Evolutionary conservation across 2,888 invertebrate genomes (phyloP).

Genomic region (Epistrophe grossulariae): DNA sequence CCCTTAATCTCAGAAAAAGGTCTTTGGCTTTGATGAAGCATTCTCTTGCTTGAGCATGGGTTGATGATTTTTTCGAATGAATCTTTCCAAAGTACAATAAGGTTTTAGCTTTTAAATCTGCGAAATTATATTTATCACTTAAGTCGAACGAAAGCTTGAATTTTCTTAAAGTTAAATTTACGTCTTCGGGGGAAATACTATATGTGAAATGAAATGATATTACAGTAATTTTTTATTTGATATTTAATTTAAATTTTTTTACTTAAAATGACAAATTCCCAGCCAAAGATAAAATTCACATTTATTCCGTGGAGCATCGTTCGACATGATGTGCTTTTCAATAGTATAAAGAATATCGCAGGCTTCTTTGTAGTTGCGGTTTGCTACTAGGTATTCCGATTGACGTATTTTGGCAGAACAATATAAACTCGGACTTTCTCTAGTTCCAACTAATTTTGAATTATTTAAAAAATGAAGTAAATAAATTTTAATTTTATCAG

Average conservation of each 20-base stretch:
- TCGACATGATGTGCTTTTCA: slow-evolving; percentile 36
- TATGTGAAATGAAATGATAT: neutral
- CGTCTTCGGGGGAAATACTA: slow-evolving; percentile 12
- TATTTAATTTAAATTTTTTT: neutral
- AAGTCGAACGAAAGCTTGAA: slow-evolving; percentile 49
- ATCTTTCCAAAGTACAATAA: slow-evolving; percentile 63
- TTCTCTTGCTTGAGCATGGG: slow-evolving; percentile 34
- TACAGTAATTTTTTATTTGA: no score
- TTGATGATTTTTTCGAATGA: slow-evolving; percentile 31
- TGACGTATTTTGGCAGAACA: slow-evolving; percentile 52
- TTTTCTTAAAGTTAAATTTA: slow-evolving; percentile 41
- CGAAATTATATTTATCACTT: slow-evolving; percentile 46
- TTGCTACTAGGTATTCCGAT: slow-evolving; percentile 44
- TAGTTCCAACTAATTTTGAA: slow-evolving; percentile 42
- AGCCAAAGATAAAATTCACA: slow-evolving; percentile 65
- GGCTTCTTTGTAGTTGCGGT: slow-evolving; percentile 23
- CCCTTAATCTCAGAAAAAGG: slow-evolving; percentile 27
- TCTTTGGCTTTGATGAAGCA: slow-evolving; percentile 55
- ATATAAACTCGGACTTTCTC: slow-evolving; percentile 30
- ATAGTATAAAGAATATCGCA: slow-evolving; percentile 11
- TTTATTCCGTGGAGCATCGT: slow-evolving; percentile 38
- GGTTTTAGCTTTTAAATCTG: slow-evolving; percentile 38
- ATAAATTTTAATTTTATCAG: no score
- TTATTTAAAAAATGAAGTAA: no score
- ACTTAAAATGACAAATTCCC: slow-evolving; percentile 63